These are phyloP conservation scores for Hylyphantes graminicola DNA, from an alignment of 1,140 invertebrate species.

Conservation along the genomic window DNA sequence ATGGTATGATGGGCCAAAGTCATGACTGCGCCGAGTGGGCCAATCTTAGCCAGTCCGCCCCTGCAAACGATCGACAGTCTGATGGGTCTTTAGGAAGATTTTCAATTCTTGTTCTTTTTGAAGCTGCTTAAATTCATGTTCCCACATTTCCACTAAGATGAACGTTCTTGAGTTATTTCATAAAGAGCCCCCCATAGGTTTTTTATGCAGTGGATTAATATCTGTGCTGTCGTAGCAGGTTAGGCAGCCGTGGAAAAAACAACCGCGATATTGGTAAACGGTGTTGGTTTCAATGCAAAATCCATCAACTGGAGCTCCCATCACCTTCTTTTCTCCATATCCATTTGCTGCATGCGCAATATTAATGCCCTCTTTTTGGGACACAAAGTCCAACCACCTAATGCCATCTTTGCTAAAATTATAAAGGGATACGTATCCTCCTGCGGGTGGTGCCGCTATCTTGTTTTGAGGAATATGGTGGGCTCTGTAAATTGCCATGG, in stretches of 20 bases:
- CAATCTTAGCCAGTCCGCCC: too few species aligned
- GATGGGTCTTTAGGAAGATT: neutral
- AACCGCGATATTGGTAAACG: constrained; percentile 2
- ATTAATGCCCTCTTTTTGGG: neutral
- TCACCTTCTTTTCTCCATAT: neutral
- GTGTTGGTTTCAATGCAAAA: constrained; percentile 10
- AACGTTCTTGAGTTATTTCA: neutral
- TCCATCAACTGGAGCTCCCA: neutral
- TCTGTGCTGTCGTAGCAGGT: neutral
- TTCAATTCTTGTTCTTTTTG: neutral
- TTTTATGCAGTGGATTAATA: neutral
- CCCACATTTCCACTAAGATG: neutral
- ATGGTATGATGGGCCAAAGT: too few species aligned
- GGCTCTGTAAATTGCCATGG: constrained; percentile 29
- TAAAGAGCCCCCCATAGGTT: neutral
- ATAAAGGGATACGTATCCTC: constrained; percentile 22
- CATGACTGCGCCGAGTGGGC: too few species aligned
- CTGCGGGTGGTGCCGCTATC: constrained; percentile 35
- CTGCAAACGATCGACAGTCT: neutral
- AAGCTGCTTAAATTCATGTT: neutral
- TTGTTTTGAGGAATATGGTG: constrained; percentile 9
- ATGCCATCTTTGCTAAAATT: constrained; percentile 11
- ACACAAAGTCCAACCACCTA: constrained; percentile 44
- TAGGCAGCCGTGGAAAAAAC: neutral
- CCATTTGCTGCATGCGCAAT: constrained; percentile 35